Base-by-base conservation (phyloP, 2,797 vertebrate genomes). In the Aldrovandia affinis region DNA sequence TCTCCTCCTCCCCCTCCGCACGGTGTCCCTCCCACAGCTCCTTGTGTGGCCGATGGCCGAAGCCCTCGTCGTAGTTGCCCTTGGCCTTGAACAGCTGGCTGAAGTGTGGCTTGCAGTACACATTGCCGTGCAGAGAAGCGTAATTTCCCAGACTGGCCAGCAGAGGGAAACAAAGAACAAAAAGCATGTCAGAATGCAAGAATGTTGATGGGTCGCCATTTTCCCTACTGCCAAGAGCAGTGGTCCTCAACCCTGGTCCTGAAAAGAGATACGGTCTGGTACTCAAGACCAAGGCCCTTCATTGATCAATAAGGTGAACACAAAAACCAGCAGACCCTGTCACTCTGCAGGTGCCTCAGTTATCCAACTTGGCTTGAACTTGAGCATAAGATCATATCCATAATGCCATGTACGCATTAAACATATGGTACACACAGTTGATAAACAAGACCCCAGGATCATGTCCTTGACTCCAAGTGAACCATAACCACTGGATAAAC, bases 91-190 rank as follows among this genome's bases (percentile, higher is more conserved):
- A 99, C 80, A 99, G 97, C 88, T 99, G 98, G 90, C 93, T 96
- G 94, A 98, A 99, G 91, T 99, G 98, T 52, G 98, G 97, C 89
- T 99, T 99, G 94, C 98, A 99, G 92, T 99, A 99, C 86, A 98
- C 96, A 83, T 90, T 96, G 80, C 96, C 97, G 85, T 96, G 97
- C 86, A 99, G 93, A 28, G 97, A 99, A 0, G 98, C 98, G 0
- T 98, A 99, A 1, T 95, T 99, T 10, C 90, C 96, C 86, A 99
- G 92, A 89, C 98, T 99, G 86, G 2, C n/a, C 83, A 77, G 81
- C 28, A 88, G 81, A 75, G 79, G 79, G 87, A 80, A 44, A 81
- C 81, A 85, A 86, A 82, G n/a, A 36, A 18, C 52, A 80, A 77
- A 85, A 79, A 36, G 73, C 10, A 57, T 61, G 0, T 65, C 8